Evolutionary conservation across 2,888 invertebrate genomes (phyloP), one percentile per base, ranked within the genome.

Genomic region (Shargacucullia verbasci): DNA sequence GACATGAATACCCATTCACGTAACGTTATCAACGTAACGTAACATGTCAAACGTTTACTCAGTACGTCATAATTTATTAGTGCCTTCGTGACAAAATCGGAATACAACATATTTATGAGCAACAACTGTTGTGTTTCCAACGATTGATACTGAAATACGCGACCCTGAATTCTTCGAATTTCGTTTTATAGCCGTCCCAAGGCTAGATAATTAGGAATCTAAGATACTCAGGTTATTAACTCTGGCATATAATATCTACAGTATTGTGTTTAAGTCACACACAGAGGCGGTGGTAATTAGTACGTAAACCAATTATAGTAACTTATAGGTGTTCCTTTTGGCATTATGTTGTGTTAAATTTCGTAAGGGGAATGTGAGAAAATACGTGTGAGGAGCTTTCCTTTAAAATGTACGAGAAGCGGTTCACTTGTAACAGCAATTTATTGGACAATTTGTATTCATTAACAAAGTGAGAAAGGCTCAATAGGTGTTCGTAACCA

Each of bases 401-500:
- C 41, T 68, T 66, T 59, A 61, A 70, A 59, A 68, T 66, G 64
- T 29, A 20, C 20, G 68, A 61, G 44, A 41, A 58, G 62, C 76
- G 79, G 79, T 81, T 85, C 83, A 82, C 79, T 84, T 79, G 67
- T 76, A 78, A 79, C 70, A 76, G 77, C 80, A 84, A 85, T 85
- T 85, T 81, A 84, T 82, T 78, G 73, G 71, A 80, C 85, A 84
- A 86, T 89, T 87, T 86, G 83, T 89, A 84, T 86, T 85, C 86
- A 91, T 89, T 89, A 89, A 80, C 83, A 79, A 83, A 85, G 82
- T 84, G 82, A 84, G 82, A 80, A 82, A 82, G 80, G 84, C 86
- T 87, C 85, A 85, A 87, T 91, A 85, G 84, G 86, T 83, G 67
- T 73, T 85, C 82, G 86, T 86, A 87, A 86, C 87, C 80, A 85